Conservation (phyloP, 1,140 invertebrate genomes). For the Planococcus citri region DNA sequence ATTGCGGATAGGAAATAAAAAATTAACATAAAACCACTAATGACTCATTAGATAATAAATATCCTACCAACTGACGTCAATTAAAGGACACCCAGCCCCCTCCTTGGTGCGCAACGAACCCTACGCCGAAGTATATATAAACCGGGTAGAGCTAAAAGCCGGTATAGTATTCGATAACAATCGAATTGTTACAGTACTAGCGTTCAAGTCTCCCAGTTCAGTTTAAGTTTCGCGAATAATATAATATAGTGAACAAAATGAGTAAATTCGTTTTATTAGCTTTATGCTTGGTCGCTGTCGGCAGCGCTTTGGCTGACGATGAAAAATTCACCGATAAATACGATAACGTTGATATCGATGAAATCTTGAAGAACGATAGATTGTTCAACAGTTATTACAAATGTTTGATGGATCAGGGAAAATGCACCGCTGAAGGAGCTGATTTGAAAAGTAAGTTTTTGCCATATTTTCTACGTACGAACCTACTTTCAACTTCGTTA, state of each 20-base stretch:
- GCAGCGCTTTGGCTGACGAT: not conserved
- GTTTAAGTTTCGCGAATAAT: too few relatives aligned
- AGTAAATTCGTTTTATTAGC: not conserved
- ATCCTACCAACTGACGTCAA: constrained; percentile 11
- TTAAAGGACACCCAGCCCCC: constrained; percentile 8
- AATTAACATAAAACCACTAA: constrained; percentile 20
- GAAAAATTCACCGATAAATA: constrained; percentile 53
- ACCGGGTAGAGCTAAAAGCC: not conserved
- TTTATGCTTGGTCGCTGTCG: not conserved
- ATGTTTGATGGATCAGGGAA: constrained; percentile 50
- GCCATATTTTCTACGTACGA: too few relatives aligned
- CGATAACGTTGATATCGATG: constrained; percentile 54
- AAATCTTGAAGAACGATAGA: constrained; percentile 51
- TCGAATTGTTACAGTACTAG: constrained; percentile 12
- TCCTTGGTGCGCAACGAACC: not conserved
- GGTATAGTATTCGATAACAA: constrained; percentile 10
- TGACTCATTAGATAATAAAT: constrained; percentile 18
- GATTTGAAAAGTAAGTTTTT: constrained; percentile 56
- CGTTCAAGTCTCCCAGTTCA: not conserved
- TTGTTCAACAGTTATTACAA: constrained; percentile 50
- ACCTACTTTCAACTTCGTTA: too few relatives aligned
- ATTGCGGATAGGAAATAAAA: constrained; percentile 14
- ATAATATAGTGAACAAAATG: constrained; percentile 15
- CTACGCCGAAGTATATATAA: constrained; percentile 8
- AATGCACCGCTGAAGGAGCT: constrained; percentile 54